phyloP scores from a whole-genome alignment of 2,888 invertebrate genomes.

The Plebejus anna region DNA sequence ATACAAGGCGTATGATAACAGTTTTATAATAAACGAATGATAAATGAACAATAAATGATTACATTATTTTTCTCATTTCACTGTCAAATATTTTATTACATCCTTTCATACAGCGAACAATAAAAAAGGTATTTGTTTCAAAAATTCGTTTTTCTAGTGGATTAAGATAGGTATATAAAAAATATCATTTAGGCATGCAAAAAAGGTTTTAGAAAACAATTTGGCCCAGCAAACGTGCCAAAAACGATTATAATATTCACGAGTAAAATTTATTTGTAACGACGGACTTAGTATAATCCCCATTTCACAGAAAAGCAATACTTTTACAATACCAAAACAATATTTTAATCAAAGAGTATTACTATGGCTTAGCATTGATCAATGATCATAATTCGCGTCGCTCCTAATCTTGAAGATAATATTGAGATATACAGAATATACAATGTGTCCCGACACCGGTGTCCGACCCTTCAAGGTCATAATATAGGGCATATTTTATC shows the following conservation, averaged over 20 bases:
- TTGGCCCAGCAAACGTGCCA: background rate
- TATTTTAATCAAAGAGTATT: constrained; percentile 3
- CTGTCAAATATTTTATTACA: no score
- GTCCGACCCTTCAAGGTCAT: no score
- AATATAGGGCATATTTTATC: no score
- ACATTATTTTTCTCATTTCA: no score
- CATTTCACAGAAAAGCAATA: background rate
- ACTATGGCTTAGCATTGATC: background rate
- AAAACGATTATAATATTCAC: background rate
- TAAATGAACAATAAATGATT: no score
- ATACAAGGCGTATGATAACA: no score
- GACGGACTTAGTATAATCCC: background rate
- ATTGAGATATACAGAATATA: background rate
- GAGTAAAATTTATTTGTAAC: background rate
- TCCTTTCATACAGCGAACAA: no score
- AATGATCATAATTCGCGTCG: background rate
- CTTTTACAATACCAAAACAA: background rate
- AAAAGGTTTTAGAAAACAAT: background rate
- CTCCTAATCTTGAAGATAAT: background rate
- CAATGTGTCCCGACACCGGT: no score
- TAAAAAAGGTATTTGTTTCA: background rate
- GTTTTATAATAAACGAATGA: no score
- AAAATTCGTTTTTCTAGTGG: background rate
- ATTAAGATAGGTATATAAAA: background rate
- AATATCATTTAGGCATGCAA: background rate